Evolutionary conservation across 2,113 vertebrate species (phyloP).

Genomic region (Podiceps cristatus): DNA sequence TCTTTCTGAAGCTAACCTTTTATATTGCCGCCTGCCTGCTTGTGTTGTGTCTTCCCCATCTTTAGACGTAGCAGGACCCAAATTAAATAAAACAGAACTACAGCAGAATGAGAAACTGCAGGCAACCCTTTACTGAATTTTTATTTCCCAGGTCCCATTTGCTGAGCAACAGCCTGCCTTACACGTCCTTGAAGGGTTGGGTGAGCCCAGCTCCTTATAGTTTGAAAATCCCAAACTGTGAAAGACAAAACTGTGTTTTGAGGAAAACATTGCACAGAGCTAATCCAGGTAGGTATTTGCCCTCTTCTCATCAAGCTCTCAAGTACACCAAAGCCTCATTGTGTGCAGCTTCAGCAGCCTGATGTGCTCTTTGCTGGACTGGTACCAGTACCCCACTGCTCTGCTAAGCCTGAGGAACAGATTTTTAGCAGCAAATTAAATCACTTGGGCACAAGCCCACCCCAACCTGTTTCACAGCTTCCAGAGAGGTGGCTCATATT

Average conservation of each 20-base stretch:
- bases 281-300: not conserved
- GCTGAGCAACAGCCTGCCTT: not conserved
- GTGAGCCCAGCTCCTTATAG: not conserved
- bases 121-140: not conserved
- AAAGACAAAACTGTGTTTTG: not conserved
- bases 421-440: conserved; percentile 12
- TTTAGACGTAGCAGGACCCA: not conserved
- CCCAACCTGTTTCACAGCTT: not conserved
- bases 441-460: not conserved
- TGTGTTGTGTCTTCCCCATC: not conserved
- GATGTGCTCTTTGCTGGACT: not conserved
- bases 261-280: not conserved
- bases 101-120: not conserved
- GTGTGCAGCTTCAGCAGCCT: not conserved
- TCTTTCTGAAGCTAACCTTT: conserved; percentile 51
- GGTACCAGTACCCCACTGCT: not conserved
- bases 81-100: not conserved
- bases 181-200: fast-evolving
- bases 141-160: not conserved
- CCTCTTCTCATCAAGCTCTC: not conserved
- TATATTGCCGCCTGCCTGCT: not conserved
- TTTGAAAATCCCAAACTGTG: not conserved
- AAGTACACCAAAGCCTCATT: not conserved
- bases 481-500: not conserved
- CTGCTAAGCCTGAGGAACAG: not conserved